Evolutionary conservation across 2,113 vertebrate genomes (phyloP), one percentile per base, ranked within the genome.

Genomic region (Urocynchramus pylzowi): DNA sequence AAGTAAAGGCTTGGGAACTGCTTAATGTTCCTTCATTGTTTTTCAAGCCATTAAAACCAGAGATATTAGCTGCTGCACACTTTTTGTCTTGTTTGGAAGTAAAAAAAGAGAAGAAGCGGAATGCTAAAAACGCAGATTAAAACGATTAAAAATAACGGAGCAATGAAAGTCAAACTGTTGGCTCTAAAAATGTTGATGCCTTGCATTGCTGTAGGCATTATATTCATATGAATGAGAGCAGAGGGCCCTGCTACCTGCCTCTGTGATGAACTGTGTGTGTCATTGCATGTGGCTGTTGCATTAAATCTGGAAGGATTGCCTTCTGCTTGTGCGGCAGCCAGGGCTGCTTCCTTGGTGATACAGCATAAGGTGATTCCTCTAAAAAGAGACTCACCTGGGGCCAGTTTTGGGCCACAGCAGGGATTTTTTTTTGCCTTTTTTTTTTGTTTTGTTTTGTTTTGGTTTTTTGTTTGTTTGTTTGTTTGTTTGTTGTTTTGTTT

Each of bases 251-350:
- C 90, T 95, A 92, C 95, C 96, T 96, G 93, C 73, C 73, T 94
- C 69, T 84, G 95, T 97, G 96, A 96, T 96, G 92, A 84, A 97
- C 94, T 89, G 77, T 94, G 87, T 57, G 93, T 97, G 92, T 93
- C 85, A 96, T 90, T 85, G 68, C 78, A 75, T 42, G 39, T 90
- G 84, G 91, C 90, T 95, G 92, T 28, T 76, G 89, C 96, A 95
- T 97, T 96, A 93, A 90, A 91, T 96, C 84, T 95, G 24, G 31
- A 80, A 77, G 84, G 87, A 91, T 90, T 95, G 87, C 88, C 61
- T 20, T 39, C 78, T 95, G 69, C 37, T 52, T 92, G 84, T 82
- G 79, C 4, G 1, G 67, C 81, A 84, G 69, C 22, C 13, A 37
- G 82, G 53, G 24, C 37, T 83, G 87, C 93, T 47, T 28, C 87